Conservation (phyloP, 2,797 vertebrate genomes). For the Brachyalestes nurse region DNA sequence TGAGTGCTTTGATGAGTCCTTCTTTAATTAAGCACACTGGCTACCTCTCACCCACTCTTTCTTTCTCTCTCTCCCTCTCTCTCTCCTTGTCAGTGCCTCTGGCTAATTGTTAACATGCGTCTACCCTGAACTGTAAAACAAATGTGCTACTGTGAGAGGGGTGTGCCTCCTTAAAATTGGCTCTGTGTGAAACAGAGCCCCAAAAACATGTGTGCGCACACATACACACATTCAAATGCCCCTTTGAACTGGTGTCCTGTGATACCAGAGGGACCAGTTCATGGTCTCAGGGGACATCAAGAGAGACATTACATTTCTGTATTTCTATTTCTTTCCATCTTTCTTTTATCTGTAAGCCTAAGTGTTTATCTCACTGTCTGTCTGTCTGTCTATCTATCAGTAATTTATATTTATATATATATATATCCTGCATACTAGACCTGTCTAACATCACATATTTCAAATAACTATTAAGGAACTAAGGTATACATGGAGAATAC, state of each 20-base stretch:
- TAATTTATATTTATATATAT: no score
- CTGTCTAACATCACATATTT: no score
- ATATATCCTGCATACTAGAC: no score
- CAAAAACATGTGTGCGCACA: no score
- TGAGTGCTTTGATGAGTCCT: slow-evolving; percentile 83
- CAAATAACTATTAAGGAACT: no score
- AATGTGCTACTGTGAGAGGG: slow-evolving; percentile 65
- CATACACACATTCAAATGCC: not conserved
- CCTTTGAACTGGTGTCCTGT: slow-evolving; percentile 7
- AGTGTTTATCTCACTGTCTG: no score
- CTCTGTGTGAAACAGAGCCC: slow-evolving; percentile 33
- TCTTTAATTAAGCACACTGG: slow-evolving; percentile 73
- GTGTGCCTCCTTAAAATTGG: slow-evolving; percentile 19
- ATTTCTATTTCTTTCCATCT: no score
- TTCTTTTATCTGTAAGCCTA: no score
- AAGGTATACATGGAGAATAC: no score
- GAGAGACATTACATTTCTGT: not conserved
- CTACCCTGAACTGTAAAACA: slow-evolving; percentile 70
- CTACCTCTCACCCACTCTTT: slow-evolving; percentile 26
- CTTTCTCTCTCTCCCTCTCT: slow-evolving; percentile 33
- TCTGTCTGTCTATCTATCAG: no score
- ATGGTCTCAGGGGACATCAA: slow-evolving; percentile 3
- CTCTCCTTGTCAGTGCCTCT: slow-evolving; percentile 54
- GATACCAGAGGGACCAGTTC: not conserved
- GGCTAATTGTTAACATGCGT: slow-evolving; percentile 89